Evolutionary conservation across 2,888 invertebrate genomes (phyloP).

Genomic region (Cerastis rubricosa): DNA sequence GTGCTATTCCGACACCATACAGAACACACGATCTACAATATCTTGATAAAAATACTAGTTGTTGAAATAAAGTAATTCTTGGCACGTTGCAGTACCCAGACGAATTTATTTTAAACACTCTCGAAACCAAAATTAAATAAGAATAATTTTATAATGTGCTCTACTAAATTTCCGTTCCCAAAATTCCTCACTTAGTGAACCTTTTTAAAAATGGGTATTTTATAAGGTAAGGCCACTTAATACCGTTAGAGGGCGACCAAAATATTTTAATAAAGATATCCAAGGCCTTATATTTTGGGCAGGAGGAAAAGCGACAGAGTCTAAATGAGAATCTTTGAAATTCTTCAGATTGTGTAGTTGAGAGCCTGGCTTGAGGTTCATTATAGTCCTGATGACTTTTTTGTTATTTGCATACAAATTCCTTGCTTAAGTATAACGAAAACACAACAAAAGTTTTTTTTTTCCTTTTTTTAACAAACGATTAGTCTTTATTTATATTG

Average conservation of each 20-base stretch:
- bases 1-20: too few relatives aligned
- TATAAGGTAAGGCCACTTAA: conserved; percentile 16
- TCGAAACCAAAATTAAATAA: conserved; percentile 2
- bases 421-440: too few relatives aligned
- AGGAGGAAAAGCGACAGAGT: conserved; percentile 5
- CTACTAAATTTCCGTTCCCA: background rate
- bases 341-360: conserved; percentile 22
- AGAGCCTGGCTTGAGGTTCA: background rate
- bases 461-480: too few relatives aligned
- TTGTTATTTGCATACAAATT: background rate
- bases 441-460: too few relatives aligned
- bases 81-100: background rate
- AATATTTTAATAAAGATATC: conserved; percentile 46
- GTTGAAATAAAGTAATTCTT: background rate
- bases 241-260: conserved; percentile 8
- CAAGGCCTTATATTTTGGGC: conserved; percentile 15
- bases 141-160: conserved; percentile 10
- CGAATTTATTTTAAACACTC: background rate
- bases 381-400: background rate
- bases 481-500: too few relatives aligned
- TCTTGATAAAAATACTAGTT: background rate
- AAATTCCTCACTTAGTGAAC: conserved; percentile 19
- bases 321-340: conserved; percentile 43
- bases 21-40: too few relatives aligned
- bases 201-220: conserved; percentile 30